Evolutionary conservation across 2,113 vertebrate genomes (phyloP).

Genomic region (Mohoua ochrocephala): DNA sequence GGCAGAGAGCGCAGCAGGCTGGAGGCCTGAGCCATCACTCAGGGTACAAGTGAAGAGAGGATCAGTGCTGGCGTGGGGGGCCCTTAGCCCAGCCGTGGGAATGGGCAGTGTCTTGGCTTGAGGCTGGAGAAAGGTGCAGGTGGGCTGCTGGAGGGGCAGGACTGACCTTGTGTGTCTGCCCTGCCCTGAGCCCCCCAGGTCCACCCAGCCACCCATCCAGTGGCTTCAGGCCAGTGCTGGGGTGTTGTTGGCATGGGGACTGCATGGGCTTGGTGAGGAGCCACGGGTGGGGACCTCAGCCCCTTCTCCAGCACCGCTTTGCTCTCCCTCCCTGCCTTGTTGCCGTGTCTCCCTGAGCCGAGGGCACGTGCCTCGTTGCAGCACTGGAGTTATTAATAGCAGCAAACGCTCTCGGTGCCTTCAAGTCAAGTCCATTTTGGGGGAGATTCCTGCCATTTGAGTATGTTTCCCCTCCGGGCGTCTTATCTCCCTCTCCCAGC

Average conservation of each 20-base stretch:
- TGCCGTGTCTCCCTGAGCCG: rapidly evolving
- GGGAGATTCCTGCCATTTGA: slow-evolving; percentile 16
- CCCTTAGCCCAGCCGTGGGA: neutral
- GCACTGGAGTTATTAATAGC: neutral
- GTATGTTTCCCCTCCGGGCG: rapidly evolving
- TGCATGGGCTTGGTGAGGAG: neutral
- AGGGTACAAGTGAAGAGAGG: neutral
- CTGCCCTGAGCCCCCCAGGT: neutral
- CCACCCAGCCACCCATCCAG: neutral
- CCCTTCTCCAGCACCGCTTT: neutral
- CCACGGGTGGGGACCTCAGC: neutral
- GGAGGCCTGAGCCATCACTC: neutral
- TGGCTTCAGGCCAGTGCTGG: neutral
- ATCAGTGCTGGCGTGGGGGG: neutral
- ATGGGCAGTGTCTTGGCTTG: rapidly evolving
- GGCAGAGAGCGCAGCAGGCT: neutral
- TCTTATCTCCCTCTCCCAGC: slow-evolving; percentile 36
- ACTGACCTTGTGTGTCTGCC: neutral
- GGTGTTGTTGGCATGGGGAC: neutral
- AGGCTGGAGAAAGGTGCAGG: neutral
- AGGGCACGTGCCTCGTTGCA: rapidly evolving
- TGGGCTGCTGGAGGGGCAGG: neutral
- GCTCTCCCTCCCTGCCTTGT: neutral
- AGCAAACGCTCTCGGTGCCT: neutral
- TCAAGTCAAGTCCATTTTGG: neutral